phyloP scores from a whole-genome alignment of 2,113 vertebrate species.

The Myotis lucifugus region DNA sequence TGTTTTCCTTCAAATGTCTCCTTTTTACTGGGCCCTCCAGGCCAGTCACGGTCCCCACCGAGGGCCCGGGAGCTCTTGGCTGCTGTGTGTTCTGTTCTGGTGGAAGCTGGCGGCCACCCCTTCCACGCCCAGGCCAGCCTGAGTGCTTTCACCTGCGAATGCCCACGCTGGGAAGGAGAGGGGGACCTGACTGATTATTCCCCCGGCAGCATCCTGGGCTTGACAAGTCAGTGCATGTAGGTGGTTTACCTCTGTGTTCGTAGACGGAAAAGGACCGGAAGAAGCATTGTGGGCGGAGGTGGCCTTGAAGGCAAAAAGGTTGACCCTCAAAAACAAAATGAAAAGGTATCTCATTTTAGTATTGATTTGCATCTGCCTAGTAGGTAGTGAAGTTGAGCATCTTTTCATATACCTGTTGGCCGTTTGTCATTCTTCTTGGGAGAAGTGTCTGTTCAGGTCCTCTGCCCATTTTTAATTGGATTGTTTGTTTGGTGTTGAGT shows the following conservation, averaged over 20 bases:
- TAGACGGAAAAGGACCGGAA: not conserved
- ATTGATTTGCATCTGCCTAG: not conserved
- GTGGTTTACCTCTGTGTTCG: accelerated
- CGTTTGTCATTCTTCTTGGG: not conserved
- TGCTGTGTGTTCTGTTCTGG: not conserved
- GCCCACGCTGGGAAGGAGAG: not conserved
- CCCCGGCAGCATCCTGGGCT: constrained; percentile 21
- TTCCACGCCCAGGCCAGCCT: not conserved
- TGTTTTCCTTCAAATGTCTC: constrained; percentile 70
- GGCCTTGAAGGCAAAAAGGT: not conserved
- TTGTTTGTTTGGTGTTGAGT: not conserved
- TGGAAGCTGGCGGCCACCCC: not conserved
- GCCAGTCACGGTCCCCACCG: constrained; percentile 22
- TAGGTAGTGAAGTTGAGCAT: not conserved
- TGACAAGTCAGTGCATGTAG: accelerated
- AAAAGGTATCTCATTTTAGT: not conserved
- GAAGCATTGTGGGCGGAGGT: accelerated
- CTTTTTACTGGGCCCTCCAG: constrained; percentile 58
- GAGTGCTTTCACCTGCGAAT: not conserved
- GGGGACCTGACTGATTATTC: not conserved
- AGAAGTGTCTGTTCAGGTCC: not conserved
- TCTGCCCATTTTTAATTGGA: not conserved
- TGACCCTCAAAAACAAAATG: not conserved
- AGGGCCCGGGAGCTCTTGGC: not conserved
- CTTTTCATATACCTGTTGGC: not conserved